Evolutionary conservation across 2,113 vertebrate species (phyloP).

Genomic region (Ranitomeya imitator): DNA sequence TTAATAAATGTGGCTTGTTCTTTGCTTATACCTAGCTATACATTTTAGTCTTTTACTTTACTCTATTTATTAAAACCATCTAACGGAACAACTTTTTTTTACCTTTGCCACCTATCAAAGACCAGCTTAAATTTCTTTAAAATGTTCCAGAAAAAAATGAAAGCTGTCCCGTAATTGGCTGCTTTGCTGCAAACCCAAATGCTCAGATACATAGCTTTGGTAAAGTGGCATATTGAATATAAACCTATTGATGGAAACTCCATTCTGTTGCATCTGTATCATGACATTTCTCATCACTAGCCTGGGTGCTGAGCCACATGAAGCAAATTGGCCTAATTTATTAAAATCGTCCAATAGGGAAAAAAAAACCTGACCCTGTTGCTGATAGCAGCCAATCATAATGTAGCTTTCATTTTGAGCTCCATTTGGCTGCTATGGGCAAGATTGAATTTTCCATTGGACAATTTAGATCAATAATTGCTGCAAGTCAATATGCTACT

Average conservation of each 20-base stretch:
- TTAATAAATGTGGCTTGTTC: background rate
- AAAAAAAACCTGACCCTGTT: background rate
- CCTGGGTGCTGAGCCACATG: background rate
- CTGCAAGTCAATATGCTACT: background rate
- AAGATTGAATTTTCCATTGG: background rate
- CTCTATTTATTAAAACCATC: background rate
- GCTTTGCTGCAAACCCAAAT: background rate
- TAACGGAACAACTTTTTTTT: background rate
- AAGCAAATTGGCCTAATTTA: background rate
- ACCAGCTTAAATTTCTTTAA: background rate
- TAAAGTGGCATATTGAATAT: background rate
- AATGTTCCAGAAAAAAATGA: background rate
- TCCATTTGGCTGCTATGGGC: background rate
- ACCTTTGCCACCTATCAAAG: background rate
- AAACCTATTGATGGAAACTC: background rate
- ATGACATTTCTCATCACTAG: background rate
- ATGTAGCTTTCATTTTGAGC: background rate
- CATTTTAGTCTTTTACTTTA: background rate
- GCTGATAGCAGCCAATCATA: background rate
- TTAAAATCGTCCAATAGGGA: background rate
- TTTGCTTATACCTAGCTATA: background rate
- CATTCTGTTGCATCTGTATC: background rate
- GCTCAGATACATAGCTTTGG: background rate
- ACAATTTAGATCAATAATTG: background rate
- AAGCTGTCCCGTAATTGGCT: background rate